Conservation (phyloP, 1,140 invertebrate species). For the Drosophila nigromelanica region DNA sequence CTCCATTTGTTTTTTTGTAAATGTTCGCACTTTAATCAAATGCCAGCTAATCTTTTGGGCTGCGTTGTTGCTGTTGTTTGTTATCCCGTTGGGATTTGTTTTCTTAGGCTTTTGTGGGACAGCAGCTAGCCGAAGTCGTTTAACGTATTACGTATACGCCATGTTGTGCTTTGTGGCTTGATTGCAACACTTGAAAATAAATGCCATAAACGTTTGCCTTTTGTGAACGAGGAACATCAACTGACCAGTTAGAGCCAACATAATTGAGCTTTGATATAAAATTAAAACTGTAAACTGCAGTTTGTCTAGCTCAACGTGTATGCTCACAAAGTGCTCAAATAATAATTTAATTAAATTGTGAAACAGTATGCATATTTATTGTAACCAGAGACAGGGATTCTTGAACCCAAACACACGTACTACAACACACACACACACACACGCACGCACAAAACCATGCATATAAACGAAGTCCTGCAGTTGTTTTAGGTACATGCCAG, state of each 20-base stretch:
- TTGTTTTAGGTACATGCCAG: slow-evolving; percentile 45
- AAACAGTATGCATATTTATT: slow-evolving; percentile 55
- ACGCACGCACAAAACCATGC: not conserved
- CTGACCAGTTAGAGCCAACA: slow-evolving; percentile 37
- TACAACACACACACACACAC: slow-evolving; percentile 3
- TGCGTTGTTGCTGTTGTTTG: slow-evolving; percentile 34
- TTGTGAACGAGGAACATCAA: slow-evolving; percentile 5
- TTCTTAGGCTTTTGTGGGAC: slow-evolving; percentile 36
- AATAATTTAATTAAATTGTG: slow-evolving; percentile 76
- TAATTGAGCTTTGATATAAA: slow-evolving; percentile 58
- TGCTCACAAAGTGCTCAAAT: slow-evolving; percentile 53
- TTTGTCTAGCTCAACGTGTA: slow-evolving; percentile 23
- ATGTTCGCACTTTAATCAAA: slow-evolving; percentile 78
- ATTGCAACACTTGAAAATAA: not conserved
- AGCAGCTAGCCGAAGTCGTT: slow-evolving; percentile 48
- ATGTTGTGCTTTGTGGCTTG: slow-evolving; percentile 9
- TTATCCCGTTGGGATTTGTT: slow-evolving; percentile 44
- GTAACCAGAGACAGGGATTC: slow-evolving; percentile 36
- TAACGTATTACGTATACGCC: slow-evolving; percentile 62
- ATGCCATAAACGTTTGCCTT: slow-evolving; percentile 14
- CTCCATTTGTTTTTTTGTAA: slow-evolving; percentile 35
- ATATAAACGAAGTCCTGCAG: slow-evolving; percentile 1
- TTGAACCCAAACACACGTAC: slow-evolving; percentile 19
- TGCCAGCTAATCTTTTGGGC: slow-evolving; percentile 68
- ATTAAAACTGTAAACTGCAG: slow-evolving; percentile 46